Base-by-base conservation (phyloP, 92 coral and sea anemone genomes). In the Palythoa caribaeorum region DNA sequence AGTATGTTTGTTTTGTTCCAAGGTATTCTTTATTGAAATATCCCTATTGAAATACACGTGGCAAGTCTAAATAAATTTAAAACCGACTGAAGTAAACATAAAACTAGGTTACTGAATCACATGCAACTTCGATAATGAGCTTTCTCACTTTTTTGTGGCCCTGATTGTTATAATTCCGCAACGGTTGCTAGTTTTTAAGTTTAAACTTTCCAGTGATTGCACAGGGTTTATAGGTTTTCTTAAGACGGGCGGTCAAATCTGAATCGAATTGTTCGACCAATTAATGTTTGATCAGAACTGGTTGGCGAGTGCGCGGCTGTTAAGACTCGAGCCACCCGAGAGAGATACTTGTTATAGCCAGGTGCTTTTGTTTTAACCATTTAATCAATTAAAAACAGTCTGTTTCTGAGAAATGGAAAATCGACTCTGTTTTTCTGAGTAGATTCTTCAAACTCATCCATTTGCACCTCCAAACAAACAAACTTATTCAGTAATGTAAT, bases 1-100 rank as follows among this genome's bases (percentile, higher is more conserved):
- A 19, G 15, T 12, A 69, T 12, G 13, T 37, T 47, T 81, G 76
- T 81, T 81, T 68, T 38, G 65, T 63, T 20, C 62, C 21, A 81
- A 53, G 50, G 50, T 19, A 21, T 71, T 20, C 12, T 80, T 81
- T 81, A 81, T 66, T 47, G 20, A 68, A 65, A 62, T 66, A 51
- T 47, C 48, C 13, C 21, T 81, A 79, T 66, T 81, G n/a, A 66
- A 81, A 81, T 65, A 81, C 86, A 81, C 86, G 86, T 81, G 86
- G 86, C 86, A 81, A 66, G 14, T 65, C 60, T 28, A 28, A 59
- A 79, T 59, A 79, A 36, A 65, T 10, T 47, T 20, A 65, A 12
- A 38, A 3, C 47, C 21, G 55, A 47, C 19, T 36, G 65, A 63
- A 47, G n/a, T 44, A 16, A 80, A 44, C 40, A 63, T 52, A 12